Conservation (phyloP, 1,140 invertebrate genomes). For the Archivesica marissinica region DNA sequence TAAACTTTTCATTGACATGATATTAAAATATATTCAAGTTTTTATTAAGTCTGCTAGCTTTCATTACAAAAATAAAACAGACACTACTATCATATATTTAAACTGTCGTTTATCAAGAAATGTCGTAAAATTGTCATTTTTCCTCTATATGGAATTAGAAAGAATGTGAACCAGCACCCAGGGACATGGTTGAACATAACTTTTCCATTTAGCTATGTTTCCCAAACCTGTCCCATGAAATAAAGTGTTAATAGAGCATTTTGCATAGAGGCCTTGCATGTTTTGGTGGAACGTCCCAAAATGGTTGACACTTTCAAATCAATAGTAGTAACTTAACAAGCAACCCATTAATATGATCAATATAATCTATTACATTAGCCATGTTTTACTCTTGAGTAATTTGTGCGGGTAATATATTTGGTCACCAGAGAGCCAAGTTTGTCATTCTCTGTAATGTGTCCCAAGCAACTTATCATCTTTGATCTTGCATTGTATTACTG, state of each 20-base stretch:
- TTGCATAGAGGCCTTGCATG: conserved; percentile 28
- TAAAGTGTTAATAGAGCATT: conserved; percentile 1
- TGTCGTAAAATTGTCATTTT: conserved; percentile 3
- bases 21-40: too few relatives aligned
- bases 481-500: conserved; percentile 23
- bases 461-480: conserved; percentile 17
- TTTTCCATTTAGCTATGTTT: conserved; percentile 4
- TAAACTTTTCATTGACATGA: too few relatives aligned
- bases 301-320: conserved; percentile 44
- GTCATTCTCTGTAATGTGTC: conserved; percentile 38
- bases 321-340: conserved; percentile 44
- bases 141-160: not conserved
- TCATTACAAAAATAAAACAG: not conserved
- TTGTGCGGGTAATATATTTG: conserved; percentile 56
- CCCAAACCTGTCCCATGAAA: not conserved
- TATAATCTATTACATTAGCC: conserved; percentile 60
- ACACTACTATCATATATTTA: not conserved
- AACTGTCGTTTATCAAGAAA: conserved; percentile 13
- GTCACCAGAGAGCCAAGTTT: conserved; percentile 48
- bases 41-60: too few relatives aligned
- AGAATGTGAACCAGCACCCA: not conserved
- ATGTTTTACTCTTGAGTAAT: conserved; percentile 58
- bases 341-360: conserved; percentile 55
- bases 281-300: conserved; percentile 45
- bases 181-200: not conserved